Percentiles rank a stretch among this genome's conserved stretches.
These are phyloP conservation scores for Notoglanidium macrostoma DNA, from an alignment of 2,797 vertebrate species.

Conservation along the genomic window DNA sequence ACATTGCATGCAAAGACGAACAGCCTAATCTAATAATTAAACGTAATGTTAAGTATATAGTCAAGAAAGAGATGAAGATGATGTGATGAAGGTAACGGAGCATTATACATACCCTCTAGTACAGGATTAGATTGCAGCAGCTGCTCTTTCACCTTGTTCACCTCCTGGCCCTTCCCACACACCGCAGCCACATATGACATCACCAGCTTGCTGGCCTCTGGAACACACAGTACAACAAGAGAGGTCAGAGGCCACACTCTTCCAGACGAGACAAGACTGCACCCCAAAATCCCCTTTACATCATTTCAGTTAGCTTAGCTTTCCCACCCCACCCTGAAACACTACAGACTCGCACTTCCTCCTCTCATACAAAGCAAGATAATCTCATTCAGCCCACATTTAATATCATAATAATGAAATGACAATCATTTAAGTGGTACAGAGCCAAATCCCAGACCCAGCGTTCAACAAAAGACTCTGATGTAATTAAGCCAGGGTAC, in stretches of 20 bases:
- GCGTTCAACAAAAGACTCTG: slow-evolving; percentile 16
- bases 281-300: slow-evolving; percentile 64
- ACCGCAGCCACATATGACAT: slow-evolving; percentile 99
- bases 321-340: slow-evolving; percentile 37
- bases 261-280: slow-evolving; percentile 51
- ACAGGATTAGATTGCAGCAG: slow-evolving; percentile 98
- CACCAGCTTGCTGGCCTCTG: slow-evolving; percentile 99
- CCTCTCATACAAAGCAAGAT: not conserved
- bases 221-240: slow-evolving; percentile 59
- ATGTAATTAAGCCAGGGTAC: slow-evolving; percentile 42
- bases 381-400: not conserved
- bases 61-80: not conserved
- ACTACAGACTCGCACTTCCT: slow-evolving; percentile 11
- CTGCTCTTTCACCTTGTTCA: slow-evolving; percentile 99
- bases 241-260: slow-evolving; percentile 49
- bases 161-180: slow-evolving; percentile 97
- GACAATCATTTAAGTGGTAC: not conserved
- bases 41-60: not conserved
- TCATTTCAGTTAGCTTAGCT: slow-evolving; percentile 59
- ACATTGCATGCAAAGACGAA: not conserved
- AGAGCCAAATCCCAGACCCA: not conserved
- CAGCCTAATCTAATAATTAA: not conserved
- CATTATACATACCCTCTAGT: slow-evolving; percentile 87
- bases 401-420: slow-evolving; percentile 8
- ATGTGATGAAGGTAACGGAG: not conserved